Evolutionary conservation across 2,113 vertebrate genomes (phyloP), one percentile per base, ranked within the genome.

Genomic region (Malurus elegans): DNA sequence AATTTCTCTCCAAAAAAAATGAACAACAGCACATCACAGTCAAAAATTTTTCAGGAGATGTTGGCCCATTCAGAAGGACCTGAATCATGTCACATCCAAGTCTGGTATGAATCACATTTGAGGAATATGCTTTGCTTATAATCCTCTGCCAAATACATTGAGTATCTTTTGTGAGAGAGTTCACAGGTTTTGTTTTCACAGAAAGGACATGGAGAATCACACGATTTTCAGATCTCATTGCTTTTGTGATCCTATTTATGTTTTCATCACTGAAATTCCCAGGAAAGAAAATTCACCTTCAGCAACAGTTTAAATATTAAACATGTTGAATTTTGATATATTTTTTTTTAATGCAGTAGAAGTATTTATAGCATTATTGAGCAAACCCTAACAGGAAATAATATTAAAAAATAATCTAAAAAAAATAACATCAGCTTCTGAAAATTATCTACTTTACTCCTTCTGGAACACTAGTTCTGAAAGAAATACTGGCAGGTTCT

Each of bases 1-100:
- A 3, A n/a, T 88, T 95, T 95, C 83, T 42, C 90, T 73, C 4
- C 62, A 91, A 95, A 92, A 96, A 94, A 94, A 48, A 48, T 42
- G 16, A 91, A 47, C 14, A 73, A 51, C 38, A 53, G 29, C 61
- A 94, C 65, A 91, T 83, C 36, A 92, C 57, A 92, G 90, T 44
- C 84, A 82, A 96, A 90, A 95, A 93, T 86, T 80, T 60, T 91
- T 42, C 31, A 40, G 76, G 61, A 94, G 75, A 79, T 9, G 2
- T 67, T 94, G 57, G 65, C 87, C 88, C n/a, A 15, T 86, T 96
- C 75, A 81, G 40, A 92, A 78, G 29, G 71, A 90, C 67, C 78
- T 54, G 90, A 93, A 91, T 96, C 69, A 78, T 67, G 31, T 90
- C 36, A 78, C 69, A 90, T 84, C 74, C 82, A 92, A 95, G 12